Evolutionary conservation across 1,140 invertebrate species (phyloP), one percentile per base, ranked within the genome.

Genomic region (Acromyrmex echinatior): DNA sequence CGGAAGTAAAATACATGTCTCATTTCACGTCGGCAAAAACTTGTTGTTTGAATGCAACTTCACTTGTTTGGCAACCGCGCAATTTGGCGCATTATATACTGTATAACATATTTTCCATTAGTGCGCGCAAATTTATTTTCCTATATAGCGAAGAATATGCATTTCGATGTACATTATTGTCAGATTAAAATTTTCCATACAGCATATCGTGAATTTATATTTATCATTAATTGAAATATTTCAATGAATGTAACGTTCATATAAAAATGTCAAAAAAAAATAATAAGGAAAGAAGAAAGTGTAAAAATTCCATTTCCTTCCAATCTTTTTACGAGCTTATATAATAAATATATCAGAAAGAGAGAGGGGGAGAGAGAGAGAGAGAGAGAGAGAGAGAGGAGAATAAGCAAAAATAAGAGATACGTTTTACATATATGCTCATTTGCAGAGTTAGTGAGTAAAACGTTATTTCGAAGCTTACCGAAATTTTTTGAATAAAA

Each of bases 21-120:
- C 51, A 9, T 66, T 68, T 56, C 16, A 51, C 49, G 14, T 10
- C 5, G 58, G 18, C 53, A 81, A 73, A 62, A 89, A 73, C 71
- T 60, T 71, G 70, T 86, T 76, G 70, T 90, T 90, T 62, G 51
- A 65, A 88, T 89, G 70, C 56, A 65, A 77, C 62, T 79, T 79
- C 18, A 45, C 68, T 79, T 86, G 85, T 86, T 86, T 87, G 87
- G 87, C 87, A 88, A 87, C 70, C 35, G 66, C 21, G 21, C 35
- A 21, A 74, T 74, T 84, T 74, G 68, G 56, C 80, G 7, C 39
- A 74, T 62, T 84, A 76, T 76, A 35, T 25, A 63, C 80, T 82
- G 53, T 25, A 45, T 71, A 62, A 51, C 7, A n/a, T 84, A 73
- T 74, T 74, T 84, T 62, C 49, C n/a, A 63, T 68, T 68, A 81